Percentiles rank a stretch among this genome's conserved stretches.
phyloP scores from a whole-genome alignment of 2,113 vertebrate genomes.

The Tautogolabrus adspersus region DNA sequence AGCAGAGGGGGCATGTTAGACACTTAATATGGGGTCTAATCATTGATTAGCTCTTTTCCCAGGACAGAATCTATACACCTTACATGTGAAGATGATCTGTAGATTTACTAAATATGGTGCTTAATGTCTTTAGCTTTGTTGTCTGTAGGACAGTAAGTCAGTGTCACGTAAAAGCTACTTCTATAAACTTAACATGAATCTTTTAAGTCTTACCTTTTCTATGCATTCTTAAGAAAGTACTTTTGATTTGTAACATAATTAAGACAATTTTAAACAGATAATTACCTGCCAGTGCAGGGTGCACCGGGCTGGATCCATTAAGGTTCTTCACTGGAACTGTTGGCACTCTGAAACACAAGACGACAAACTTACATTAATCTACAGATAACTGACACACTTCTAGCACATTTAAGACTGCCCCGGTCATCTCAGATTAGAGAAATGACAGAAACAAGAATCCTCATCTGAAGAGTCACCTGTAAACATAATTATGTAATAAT shows the following conservation, averaged over 20 bases:
- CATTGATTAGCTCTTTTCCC: neutral
- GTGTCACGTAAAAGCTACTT: too few species aligned
- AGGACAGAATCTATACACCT: neutral
- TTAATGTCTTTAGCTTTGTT: neutral
- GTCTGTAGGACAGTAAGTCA: too few species aligned
- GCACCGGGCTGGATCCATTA: slow-evolving; percentile 93
- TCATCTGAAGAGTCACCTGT: slow-evolving; percentile 49
- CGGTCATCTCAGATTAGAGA: slow-evolving; percentile 1
- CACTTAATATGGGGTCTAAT: neutral
- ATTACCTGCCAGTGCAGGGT: slow-evolving; percentile 91
- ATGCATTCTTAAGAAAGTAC: neutral
- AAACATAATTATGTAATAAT: slow-evolving; percentile 10
- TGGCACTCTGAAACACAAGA: slow-evolving; percentile 85
- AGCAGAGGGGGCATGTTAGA: slow-evolving; percentile 26
- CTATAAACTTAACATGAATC: too few species aligned
- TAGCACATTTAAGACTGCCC: neutral
- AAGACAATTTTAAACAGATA: neutral
- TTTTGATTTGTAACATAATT: neutral
- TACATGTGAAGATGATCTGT: neutral
- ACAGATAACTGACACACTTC: too few species aligned
- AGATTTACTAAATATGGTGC: neutral
- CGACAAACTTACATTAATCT: too few species aligned
- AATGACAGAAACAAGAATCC: too few species aligned
- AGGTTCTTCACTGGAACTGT: slow-evolving; percentile 96
- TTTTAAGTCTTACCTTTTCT: too few species aligned